Evolutionary conservation across 2,888 invertebrate genomes (phyloP).

Genomic region (Pollenia labialis): DNA sequence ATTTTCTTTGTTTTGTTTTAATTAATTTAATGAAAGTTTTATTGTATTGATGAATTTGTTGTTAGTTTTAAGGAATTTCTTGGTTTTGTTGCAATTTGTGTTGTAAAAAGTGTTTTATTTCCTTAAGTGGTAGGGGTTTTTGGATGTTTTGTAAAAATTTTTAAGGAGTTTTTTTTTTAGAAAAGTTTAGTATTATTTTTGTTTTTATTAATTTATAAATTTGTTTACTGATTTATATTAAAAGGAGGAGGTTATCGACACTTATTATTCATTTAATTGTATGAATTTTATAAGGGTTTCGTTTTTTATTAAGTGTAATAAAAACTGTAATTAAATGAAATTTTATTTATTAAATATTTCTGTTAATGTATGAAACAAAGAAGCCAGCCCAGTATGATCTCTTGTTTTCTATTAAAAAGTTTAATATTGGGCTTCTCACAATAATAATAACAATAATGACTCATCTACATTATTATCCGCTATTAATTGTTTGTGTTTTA

Average conservation of each 20-base stretch:
- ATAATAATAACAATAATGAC: conserved; percentile 36
- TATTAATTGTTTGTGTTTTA: conserved; percentile 33
- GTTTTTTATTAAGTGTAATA: conserved; percentile 42
- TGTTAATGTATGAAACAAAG: neutral
- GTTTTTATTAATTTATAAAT: conserved; percentile 7
- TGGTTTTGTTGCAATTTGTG: conserved; percentile 7
- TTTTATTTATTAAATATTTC: conserved; percentile 19
- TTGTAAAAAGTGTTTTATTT: conserved; percentile 31
- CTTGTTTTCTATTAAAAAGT: neutral
- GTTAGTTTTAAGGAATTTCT: conserved; percentile 17
- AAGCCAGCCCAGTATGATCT: neutral
- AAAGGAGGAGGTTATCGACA: conserved; percentile 34
- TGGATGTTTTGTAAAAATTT: neutral
- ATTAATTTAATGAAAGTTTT: conserved; percentile 10
- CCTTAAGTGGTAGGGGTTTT: conserved; percentile 15
- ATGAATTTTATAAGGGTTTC: conserved; percentile 33
- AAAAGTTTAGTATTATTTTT: neutral
- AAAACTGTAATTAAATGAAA: conserved; percentile 29
- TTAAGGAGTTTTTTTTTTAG: neutral
- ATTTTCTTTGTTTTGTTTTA: conserved; percentile 46
- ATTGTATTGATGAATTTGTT: conserved; percentile 15
- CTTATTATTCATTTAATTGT: conserved; percentile 48
- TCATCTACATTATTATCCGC: conserved; percentile 11
- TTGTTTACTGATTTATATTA: conserved; percentile 7
- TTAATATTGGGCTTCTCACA: neutral